Percentiles rank a stretch among this genome's conserved stretches.
Evolutionary conservation across 2,113 vertebrate genomes (phyloP).

Genomic region (Hemiscyllium ocellatum): DNA sequence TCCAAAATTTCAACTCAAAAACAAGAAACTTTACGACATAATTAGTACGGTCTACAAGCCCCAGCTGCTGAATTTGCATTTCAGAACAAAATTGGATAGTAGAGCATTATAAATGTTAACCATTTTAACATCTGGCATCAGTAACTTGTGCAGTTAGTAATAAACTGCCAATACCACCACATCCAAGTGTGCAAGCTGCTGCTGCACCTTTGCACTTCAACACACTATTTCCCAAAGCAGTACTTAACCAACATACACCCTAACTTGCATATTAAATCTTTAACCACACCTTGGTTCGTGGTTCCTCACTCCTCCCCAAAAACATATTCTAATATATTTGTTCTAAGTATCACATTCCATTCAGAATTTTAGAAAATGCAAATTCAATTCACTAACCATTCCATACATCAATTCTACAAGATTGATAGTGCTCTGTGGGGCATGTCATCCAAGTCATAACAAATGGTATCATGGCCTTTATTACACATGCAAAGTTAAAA

Average conservation of each 20-base stretch:
- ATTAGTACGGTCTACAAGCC: background rate
- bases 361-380: background rate
- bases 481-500: background rate
- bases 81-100: background rate
- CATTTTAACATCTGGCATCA: background rate
- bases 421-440: background rate
- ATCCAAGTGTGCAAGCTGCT: background rate
- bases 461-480: background rate
- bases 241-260: background rate
- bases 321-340: background rate
- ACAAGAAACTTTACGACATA: background rate
- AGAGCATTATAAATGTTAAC: background rate
- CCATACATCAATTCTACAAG: background rate
- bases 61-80: background rate
- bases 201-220: background rate
- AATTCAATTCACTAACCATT: background rate
- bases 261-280: background rate
- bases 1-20: background rate
- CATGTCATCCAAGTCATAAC: background rate
- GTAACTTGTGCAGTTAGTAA: background rate
- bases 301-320: background rate
- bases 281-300: background rate
- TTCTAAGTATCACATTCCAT: background rate
- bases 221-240: background rate
- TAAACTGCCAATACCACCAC: background rate